Evolutionary conservation across 2,888 invertebrate genomes (phyloP), one percentile per base, ranked within the genome.

Genomic region (Xestia c-nigrum): DNA sequence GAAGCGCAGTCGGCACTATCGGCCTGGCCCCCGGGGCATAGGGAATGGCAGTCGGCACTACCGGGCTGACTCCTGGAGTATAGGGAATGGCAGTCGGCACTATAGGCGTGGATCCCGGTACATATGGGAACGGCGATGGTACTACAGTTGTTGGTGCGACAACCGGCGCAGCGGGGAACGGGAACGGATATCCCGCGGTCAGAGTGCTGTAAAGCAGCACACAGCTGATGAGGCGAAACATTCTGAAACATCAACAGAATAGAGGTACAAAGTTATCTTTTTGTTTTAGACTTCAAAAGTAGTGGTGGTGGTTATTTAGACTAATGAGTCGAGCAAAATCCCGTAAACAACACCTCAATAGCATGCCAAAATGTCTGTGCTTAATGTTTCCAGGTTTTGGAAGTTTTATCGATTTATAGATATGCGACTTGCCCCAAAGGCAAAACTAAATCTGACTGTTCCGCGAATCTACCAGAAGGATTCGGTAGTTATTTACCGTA

Each of bases 181-280:
- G 85, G 65, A 85, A 86, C 14, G 89, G 81, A 40, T 88, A 72
- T n/a, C 88, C 85, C 19, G 71, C 71, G 7, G 78, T 78, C 19
- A 87, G 3, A 59, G 74, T 81, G 88, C 87, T 88, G 67, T 72
- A 89, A n/a, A 92, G 78, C 75, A 91, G 69, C 75, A 87, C 74
- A 71, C 87, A 86, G 16, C 86, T 77, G 47, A 87, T 74, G 65
- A 88, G 24, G 19, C 81, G 88, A 72, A 84, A 81, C 92, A 92
- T 92, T 81, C 92, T 91, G 86, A 66, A 90, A 89, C 24, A 66
- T 10, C 10, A 31, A 75, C 5, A 9, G 6, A n/a, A 14, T 19
- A 66, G 16, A 65, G 12, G 10, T 24, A 4, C 9, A 9, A 21
- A 14, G 6, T 43, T 9, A 19, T 24, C 7, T 64, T 16, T 43